Percentiles rank a stretch among this genome's conserved stretches.
Conservation (phyloP, 2,888 invertebrate genomes). For the Saturnia japonica region DNA sequence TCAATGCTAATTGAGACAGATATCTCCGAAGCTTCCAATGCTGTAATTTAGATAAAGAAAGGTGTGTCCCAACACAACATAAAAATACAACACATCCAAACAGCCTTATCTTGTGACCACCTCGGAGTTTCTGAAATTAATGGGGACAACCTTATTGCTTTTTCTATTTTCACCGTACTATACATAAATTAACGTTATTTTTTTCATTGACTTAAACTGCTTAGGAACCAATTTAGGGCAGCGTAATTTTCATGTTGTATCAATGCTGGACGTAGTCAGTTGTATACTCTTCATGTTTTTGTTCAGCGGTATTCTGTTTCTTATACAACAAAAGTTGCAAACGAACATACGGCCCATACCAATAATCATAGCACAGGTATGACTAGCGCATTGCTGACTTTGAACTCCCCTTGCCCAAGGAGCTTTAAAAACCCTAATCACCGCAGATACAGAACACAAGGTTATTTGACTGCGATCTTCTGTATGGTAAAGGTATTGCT, state of each 20-base stretch:
- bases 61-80: slow-evolving; percentile 66
- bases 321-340: no score
- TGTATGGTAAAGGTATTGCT: no score
- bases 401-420: no score
- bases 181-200: neutral
- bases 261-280: slow-evolving; percentile 26
- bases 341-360: no score
- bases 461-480: no score
- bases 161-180: slow-evolving; percentile 41
- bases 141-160: slow-evolving; percentile 58
- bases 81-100: slow-evolving; percentile 74
- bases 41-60: slow-evolving; percentile 74
- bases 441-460: no score
- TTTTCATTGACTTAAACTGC: neutral
- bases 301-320: no score
- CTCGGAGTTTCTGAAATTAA: slow-evolving; percentile 71
- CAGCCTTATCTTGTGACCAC: slow-evolving; percentile 74
- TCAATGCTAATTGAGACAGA: slow-evolving; percentile 67
- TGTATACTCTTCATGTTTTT: slow-evolving; percentile 34
- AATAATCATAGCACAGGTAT: no score
- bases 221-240: neutral
- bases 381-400: no score
- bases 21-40: slow-evolving; percentile 70
- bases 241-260: neutral
- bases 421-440: no score